These are phyloP conservation scores for Anguilla marmorata DNA, from an alignment of 2,797 vertebrate genomes.

Conservation along the genomic window DNA sequence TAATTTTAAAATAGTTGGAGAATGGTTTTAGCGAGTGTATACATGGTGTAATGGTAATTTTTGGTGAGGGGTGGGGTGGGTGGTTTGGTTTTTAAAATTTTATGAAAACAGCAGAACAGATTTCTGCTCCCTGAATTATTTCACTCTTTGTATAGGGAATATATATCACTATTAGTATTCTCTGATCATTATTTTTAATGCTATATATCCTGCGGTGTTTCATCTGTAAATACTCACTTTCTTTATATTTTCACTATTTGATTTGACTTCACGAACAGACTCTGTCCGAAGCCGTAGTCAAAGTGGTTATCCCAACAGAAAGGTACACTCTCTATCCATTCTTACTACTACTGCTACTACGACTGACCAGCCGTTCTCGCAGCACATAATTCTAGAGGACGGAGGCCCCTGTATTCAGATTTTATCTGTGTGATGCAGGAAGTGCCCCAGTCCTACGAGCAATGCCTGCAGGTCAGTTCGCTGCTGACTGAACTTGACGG, in stretches of 20 bases:
- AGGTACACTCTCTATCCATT: conserved; percentile 76
- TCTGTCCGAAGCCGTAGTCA: conserved; percentile 84
- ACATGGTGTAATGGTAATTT: conserved; percentile 17
- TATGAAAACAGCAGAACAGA: neutral
- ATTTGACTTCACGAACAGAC: conserved; percentile 82
- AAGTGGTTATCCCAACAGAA: conserved; percentile 85
- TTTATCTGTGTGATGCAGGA: conserved; percentile 43
- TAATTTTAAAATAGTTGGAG: neutral
- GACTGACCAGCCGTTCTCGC: conserved; percentile 60
- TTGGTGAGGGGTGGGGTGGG: conserved; percentile 20
- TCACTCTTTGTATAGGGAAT: conserved; percentile 9
- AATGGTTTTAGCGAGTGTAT: neutral
- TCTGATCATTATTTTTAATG: conserved; percentile 54
- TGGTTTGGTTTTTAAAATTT: neutral
- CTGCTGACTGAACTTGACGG: neutral
- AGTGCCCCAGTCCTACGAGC: conserved; percentile 42
- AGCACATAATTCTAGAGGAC: conserved; percentile 54
- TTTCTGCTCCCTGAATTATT: conserved; percentile 12
- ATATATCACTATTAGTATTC: conserved; percentile 24
- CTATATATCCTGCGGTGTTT: conserved; percentile 73
- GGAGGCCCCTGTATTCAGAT: conserved; percentile 45
- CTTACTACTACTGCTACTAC: conserved; percentile 66
- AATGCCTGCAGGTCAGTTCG: conserved; percentile 17
- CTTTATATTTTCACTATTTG: conserved; percentile 77
- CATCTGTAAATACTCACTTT: conserved; percentile 70